Percentiles rank a stretch among this genome's conserved stretches.
Evolutionary conservation across 2,113 vertebrate species (phyloP).

Genomic region (Pithys albifrons): DNA sequence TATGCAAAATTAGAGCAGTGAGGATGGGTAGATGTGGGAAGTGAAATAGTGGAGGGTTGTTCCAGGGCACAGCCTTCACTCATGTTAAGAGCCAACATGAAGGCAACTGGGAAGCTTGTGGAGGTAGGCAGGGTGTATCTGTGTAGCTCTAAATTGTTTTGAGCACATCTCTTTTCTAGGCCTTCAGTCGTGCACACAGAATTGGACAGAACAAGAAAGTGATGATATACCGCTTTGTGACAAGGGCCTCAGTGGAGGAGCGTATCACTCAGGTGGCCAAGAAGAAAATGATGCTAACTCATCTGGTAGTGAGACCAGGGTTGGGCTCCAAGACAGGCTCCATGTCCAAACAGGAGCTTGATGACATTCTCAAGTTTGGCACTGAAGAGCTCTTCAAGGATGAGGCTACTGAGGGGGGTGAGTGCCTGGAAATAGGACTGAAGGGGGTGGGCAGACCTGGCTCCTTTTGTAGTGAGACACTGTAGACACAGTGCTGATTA

Average conservation of each 20-base stretch:
- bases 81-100: not conserved
- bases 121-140: not conserved
- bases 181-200: slow-evolving; percentile 97
- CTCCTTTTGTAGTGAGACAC: not conserved
- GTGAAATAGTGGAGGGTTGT: not conserved
- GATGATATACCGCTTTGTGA: slow-evolving; percentile 99
- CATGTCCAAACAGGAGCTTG: slow-evolving; percentile 98
- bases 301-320: slow-evolving; percentile 94
- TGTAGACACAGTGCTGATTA: not conserved
- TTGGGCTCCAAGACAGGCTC: slow-evolving; percentile 96
- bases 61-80: not conserved
- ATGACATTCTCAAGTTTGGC: slow-evolving; percentile 98
- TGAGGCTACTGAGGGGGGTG: slow-evolving; percentile 87
- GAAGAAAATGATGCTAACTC: slow-evolving; percentile 99
- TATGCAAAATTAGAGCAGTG: not conserved
- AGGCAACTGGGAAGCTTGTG: not conserved
- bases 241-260: slow-evolving; percentile 96
- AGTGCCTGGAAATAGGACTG: slow-evolving; percentile 19
- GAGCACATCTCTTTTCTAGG: slow-evolving; percentile 72
- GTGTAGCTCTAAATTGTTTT: not conserved
- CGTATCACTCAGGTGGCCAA: slow-evolving; percentile 98
- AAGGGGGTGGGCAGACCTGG: not conserved
- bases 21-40: not conserved
- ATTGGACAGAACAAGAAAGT: slow-evolving; percentile 98
- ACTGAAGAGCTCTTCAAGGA: slow-evolving; percentile 97